phyloP scores from a whole-genome alignment of 2,113 vertebrate species.

The Ochotona princeps region DNA sequence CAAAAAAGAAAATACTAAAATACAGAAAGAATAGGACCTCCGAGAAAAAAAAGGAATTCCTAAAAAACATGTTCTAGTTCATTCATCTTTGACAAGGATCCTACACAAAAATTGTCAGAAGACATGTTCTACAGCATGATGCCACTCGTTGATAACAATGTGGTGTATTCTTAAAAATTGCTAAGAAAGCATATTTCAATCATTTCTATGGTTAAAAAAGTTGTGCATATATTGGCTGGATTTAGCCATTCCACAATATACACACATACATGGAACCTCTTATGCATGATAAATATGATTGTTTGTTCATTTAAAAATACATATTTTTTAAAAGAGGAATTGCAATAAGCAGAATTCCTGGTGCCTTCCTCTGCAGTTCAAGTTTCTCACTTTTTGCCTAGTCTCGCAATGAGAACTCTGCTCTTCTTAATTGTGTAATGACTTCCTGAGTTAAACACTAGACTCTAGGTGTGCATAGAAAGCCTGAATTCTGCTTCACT shows the following conservation, averaged over 20 bases:
- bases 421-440: background rate
- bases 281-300: background rate
- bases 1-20: background rate
- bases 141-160: too few species aligned
- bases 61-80: background rate
- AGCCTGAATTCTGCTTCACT: background rate
- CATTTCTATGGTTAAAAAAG: background rate
- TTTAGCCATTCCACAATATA: background rate
- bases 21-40: background rate
- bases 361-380: background rate
- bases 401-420: background rate
- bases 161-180: background rate
- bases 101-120: background rate
- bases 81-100: background rate
- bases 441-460: background rate
- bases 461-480: background rate
- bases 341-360: background rate
- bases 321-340: background rate
- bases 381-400: background rate
- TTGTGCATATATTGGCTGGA: background rate
- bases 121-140: background rate
- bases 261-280: background rate
- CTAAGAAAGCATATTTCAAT: background rate
- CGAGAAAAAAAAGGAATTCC: background rate
- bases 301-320: background rate